phyloP scores from a whole-genome alignment of 2,113 vertebrate genomes.

The Sarotherodon lohbergeri region DNA sequence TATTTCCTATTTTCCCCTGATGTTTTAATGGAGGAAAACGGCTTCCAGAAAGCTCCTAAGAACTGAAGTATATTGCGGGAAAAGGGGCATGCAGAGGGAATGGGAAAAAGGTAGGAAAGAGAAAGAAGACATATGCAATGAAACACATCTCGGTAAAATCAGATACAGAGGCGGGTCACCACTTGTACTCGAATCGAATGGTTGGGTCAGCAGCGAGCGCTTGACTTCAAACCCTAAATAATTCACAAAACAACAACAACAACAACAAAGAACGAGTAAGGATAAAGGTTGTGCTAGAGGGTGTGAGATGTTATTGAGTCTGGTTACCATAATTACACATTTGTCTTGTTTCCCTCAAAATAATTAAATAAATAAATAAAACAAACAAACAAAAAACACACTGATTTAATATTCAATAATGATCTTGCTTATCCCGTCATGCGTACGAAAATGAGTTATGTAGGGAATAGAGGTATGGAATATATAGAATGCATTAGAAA shows the following conservation, averaged over 20 bases:
- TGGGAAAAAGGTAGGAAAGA: background rate
- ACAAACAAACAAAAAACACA: background rate
- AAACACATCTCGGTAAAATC: slow-evolving; percentile 57
- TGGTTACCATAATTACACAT: slow-evolving; percentile 36
- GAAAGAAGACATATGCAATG: slow-evolving; percentile 42
- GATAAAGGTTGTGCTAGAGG: background rate
- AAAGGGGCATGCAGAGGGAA: background rate
- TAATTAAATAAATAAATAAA: background rate
- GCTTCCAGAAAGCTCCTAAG: slow-evolving; percentile 60
- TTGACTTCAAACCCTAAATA: slow-evolving; percentile 54
- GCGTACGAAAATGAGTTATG: background rate
- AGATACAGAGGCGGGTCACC: slow-evolving; percentile 44
- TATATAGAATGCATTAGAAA: background rate
- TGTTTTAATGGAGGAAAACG: slow-evolving; percentile 52
- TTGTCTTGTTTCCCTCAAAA: background rate
- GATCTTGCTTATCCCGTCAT: background rate
- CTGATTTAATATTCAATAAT: background rate
- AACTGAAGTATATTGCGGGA: slow-evolving; percentile 40
- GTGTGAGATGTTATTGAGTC: slow-evolving; percentile 44
- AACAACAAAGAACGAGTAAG: background rate
- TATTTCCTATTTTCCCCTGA: slow-evolving; percentile 60
- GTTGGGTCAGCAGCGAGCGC: slow-evolving; percentile 6
- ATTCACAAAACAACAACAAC: slow-evolving; percentile 36
- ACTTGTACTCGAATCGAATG: slow-evolving; percentile 49
- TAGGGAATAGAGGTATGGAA: background rate